Percentiles rank a stretch among this genome's conserved stretches.
Evolutionary conservation across 2,888 invertebrate genomes (phyloP).

Genomic region (Teinopalpus imperialis): DNA sequence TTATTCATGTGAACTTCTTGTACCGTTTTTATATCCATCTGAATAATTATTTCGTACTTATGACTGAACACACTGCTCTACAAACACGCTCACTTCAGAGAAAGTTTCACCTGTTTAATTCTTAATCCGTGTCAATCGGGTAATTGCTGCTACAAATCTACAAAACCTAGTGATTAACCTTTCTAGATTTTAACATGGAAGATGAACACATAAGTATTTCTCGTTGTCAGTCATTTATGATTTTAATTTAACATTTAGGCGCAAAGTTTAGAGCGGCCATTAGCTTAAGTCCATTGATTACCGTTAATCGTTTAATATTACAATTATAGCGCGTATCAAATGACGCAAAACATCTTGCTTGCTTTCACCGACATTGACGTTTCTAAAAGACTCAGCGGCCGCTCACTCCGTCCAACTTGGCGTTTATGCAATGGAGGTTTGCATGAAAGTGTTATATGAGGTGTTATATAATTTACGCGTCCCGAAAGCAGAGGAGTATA

Average conservation of each 20-base stretch:
- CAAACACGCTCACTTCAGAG: constrained; percentile 5
- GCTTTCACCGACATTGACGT: constrained; percentile 25
- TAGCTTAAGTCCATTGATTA: constrained; percentile 1
- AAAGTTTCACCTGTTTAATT: constrained; percentile 17
- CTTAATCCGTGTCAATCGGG: constrained; percentile 8
- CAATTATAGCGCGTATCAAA: constrained; percentile 11
- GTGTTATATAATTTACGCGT: constrained; percentile 19
- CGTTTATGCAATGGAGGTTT: constrained; percentile 21
- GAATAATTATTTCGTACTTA: constrained; percentile 10
- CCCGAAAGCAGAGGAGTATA: constrained; percentile 16
- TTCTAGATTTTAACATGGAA: not conserved
- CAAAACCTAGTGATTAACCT: not conserved
- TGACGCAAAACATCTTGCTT: constrained; percentile 19
- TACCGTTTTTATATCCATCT: not conserved
- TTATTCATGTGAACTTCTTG: not conserved
- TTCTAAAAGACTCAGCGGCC: constrained; percentile 11
- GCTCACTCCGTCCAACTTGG: constrained; percentile 12
- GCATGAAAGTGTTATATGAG: constrained; percentile 21
- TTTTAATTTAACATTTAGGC: not conserved
- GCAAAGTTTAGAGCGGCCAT: not conserved
- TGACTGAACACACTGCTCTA: constrained; percentile 14
- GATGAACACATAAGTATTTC: not conserved
- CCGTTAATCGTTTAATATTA: constrained; percentile 8
- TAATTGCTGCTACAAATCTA: constrained; percentile 14
- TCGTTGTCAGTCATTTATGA: not conserved